These are phyloP conservation scores for Lepus europaeus DNA, from an alignment of 2,113 vertebrate genomes.

Conservation along the genomic window DNA sequence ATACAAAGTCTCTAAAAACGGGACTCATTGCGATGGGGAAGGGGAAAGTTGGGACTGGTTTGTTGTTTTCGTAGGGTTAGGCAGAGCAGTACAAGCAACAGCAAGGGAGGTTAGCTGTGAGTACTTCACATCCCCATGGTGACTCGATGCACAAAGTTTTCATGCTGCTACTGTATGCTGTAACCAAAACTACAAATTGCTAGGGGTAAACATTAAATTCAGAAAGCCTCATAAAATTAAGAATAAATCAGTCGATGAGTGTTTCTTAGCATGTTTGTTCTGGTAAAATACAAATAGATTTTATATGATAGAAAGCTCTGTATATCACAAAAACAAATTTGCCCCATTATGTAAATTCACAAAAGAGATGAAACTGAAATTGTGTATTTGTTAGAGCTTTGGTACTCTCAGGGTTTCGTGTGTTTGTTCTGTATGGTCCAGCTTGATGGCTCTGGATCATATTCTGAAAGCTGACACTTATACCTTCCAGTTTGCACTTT, in stretches of 20 bases:
- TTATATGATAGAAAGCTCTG: background rate
- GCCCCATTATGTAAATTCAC: background rate
- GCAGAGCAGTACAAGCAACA: fast-evolving
- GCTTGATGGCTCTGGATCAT: background rate
- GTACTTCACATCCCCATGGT: background rate
- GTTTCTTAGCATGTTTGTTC: background rate
- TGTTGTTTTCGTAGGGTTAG: background rate
- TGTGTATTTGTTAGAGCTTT: background rate
- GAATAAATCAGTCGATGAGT: background rate
- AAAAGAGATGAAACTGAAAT: background rate
- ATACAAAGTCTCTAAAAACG: background rate
- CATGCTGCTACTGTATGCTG: fast-evolving
- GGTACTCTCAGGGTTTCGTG: background rate
- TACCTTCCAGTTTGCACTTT: background rate
- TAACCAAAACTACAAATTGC: background rate
- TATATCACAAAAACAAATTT: background rate
- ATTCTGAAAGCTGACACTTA: background rate
- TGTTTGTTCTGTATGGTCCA: background rate
- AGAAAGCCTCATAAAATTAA: background rate
- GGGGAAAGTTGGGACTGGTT: fast-evolving
- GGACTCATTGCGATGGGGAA: fast-evolving
- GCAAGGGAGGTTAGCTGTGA: background rate
- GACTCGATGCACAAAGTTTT: background rate
- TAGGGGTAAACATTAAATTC: background rate
- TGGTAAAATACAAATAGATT: background rate